Base-by-base conservation (phyloP, 2,888 invertebrate species). In the Aricia artaxerxes region DNA sequence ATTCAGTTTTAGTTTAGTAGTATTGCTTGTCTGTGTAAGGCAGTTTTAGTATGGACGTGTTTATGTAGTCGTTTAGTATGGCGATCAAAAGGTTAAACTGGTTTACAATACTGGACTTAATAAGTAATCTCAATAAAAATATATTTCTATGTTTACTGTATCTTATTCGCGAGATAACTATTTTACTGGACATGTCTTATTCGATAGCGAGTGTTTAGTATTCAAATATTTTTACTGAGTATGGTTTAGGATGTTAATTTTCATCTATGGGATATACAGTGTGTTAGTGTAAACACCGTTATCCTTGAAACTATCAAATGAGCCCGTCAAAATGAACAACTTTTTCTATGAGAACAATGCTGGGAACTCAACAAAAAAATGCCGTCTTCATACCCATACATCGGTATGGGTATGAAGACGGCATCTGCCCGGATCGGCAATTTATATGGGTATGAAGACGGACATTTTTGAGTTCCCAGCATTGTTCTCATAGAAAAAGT, bases 121-220 rank as follows among this genome's bases (percentile, higher is more conserved):
- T 69, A 69, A 38, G 69, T 35, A 38, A 69, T 69, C 69, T 69
- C 69, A 69, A 69, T 38, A 69, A 69, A 64, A 69, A 69, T 69
- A 69, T 69, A 69, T 69, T 69, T 69, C 69, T 69, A 38, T 69
- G 5, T 38, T 38, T 38, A 69, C 35, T 69, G 38, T 38, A 38
- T 38, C 35, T 69, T 69, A 69, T 69, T 69, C 69, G 69, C 69
- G 69, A 69, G 38, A 13, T 38, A 69, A 35, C 1, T 69, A 5
- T 69, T 69, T 31, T 35, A 5, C 13, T 69, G 69, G 69, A 13
- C 13, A 38, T 69, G 35, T 69, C 24, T 24, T 9, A 49, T 49
- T 44, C 9, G 44, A 61, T 61, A 61, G 6, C 60, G n/a, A 61
- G 7, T 61, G n/a, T 61, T n/a, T n/a, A 61, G 5, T 24, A n/a